Conservation (phyloP, 1,140 invertebrate genomes). For the Hypothenemus hampei region DNA sequence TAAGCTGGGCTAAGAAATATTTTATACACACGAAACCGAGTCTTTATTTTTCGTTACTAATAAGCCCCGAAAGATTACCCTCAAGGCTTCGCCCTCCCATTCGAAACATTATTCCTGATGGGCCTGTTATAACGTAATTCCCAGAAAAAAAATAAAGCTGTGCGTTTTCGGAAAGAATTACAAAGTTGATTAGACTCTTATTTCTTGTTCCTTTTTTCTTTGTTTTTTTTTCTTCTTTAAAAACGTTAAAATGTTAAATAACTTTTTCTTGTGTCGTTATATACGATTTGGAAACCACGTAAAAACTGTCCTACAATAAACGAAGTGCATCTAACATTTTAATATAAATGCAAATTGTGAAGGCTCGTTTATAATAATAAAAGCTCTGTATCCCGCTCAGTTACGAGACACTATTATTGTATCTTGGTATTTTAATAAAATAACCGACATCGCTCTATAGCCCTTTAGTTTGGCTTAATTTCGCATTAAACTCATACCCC, state of each 20-base stretch:
- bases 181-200: constrained; percentile 14
- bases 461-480: constrained; percentile 10
- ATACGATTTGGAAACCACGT: too few relatives aligned
- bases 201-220: constrained; percentile 9
- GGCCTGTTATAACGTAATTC: constrained; percentile 16
- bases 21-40: constrained; percentile 5
- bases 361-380: constrained; percentile 15
- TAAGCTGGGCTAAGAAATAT: not conserved
- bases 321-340: constrained; percentile 13
- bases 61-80: constrained; percentile 17
- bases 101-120: constrained; percentile 14
- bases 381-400: constrained; percentile 9
- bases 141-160: constrained; percentile 18
- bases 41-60: constrained; percentile 14
- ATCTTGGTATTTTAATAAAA: constrained; percentile 20
- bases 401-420: constrained; percentile 15
- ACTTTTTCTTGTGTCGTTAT: too few relatives aligned
- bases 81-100: constrained; percentile 3
- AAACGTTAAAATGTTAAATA: too few relatives aligned
- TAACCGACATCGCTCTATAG: constrained; percentile 10
- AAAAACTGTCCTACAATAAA: too few relatives aligned
- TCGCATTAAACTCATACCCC: too few relatives aligned
- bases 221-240: not conserved
- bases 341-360: constrained; percentile 17
- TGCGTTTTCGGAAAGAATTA: constrained; percentile 11